phyloP scores from a whole-genome alignment of 2,797 vertebrate genomes.

The Parambassis ranga region DNA sequence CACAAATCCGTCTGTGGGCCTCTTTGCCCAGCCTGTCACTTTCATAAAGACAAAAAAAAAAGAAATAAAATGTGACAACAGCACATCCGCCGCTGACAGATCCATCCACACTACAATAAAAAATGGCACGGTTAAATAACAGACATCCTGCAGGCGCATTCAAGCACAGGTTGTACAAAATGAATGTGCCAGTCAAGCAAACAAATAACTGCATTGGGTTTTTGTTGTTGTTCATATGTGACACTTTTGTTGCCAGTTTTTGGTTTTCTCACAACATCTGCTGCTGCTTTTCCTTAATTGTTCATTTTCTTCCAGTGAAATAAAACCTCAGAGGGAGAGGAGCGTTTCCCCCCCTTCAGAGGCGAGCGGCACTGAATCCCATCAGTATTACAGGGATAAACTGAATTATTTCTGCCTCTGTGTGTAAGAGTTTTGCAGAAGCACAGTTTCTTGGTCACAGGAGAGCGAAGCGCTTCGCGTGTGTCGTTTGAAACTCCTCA shows the following conservation, averaged over 20 bases:
- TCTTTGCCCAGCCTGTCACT: neutral
- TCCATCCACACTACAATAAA: neutral
- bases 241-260: neutral
- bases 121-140: neutral
- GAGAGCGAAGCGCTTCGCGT: conserved; percentile 17
- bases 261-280: conserved; percentile 12
- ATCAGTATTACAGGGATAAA: neutral
- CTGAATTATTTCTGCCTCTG: neutral
- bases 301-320: neutral
- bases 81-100: neutral
- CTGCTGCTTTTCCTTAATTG: neutral
- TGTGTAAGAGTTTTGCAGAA: conserved; percentile 18
- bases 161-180: neutral
- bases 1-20: no score
- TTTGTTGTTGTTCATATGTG: conserved; percentile 2
- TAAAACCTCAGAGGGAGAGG: neutral
- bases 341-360: no score
- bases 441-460: conserved; percentile 25
- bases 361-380: no score
- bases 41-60: neutral
- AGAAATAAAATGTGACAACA: neutral
- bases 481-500: conserved; percentile 21
- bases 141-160: neutral
- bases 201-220: neutral
- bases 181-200: conserved; percentile 42